phyloP scores from a whole-genome alignment of 2,113 vertebrate species.

The Agapornis roseicollis region DNA sequence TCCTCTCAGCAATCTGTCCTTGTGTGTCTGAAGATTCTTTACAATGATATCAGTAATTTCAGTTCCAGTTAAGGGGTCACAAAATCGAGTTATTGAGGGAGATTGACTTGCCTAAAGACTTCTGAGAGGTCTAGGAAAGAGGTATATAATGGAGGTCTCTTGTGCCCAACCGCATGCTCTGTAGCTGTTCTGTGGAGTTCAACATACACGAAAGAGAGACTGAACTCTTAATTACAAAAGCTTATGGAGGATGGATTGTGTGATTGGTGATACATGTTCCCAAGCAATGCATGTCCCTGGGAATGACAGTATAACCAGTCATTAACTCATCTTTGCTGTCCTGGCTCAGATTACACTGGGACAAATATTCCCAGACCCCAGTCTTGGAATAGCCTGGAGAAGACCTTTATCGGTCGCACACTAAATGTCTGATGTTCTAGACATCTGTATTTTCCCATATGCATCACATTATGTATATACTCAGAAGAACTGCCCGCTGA shows the following conservation, averaged over 20 bases:
- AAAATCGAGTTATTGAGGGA: not conserved
- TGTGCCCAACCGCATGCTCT: not conserved
- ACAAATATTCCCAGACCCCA: not conserved
- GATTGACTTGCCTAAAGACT: not conserved
- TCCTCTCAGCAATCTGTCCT: not conserved
- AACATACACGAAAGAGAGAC: not conserved
- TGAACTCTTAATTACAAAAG: not conserved
- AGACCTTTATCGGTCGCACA: not conserved
- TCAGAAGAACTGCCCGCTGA: not conserved
- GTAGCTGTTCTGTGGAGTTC: not conserved
- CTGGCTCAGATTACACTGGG: not conserved
- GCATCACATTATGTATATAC: not conserved
- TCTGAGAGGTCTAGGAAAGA: not conserved
- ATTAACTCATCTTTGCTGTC: not conserved
- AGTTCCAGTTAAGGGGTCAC: not conserved
- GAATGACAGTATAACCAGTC: no score
- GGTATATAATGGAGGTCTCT: not conserved
- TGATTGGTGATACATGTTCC: not conserved
- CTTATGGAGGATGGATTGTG: not conserved
- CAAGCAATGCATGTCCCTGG: not conserved
- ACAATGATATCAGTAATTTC: not conserved
- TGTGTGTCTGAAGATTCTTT: not conserved
- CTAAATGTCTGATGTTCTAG: rapidly evolving
- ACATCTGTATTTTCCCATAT: not conserved
- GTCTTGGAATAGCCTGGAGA: not conserved